These are phyloP conservation scores for Trilocha varians DNA, from an alignment of 2,888 invertebrate genomes.

Conservation along the genomic window DNA sequence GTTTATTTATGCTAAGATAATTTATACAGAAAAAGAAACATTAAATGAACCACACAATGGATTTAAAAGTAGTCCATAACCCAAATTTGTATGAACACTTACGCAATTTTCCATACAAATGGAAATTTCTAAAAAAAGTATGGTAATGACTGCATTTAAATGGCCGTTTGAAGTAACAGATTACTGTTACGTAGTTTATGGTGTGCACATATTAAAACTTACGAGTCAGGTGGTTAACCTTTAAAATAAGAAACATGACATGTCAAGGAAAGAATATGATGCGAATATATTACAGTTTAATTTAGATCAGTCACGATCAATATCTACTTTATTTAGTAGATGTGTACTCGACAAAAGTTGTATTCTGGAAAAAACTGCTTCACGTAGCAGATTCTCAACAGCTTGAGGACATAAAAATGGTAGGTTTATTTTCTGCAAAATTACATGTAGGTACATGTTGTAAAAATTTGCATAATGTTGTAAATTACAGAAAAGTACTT, in stretches of 20 bases:
- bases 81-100: background rate
- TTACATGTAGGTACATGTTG: too few relatives aligned
- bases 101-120: background rate
- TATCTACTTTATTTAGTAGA: background rate
- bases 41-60: background rate
- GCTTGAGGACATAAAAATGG: too few relatives aligned
- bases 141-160: background rate
- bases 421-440: too few relatives aligned
- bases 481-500: too few relatives aligned
- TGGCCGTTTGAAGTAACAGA: background rate
- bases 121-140: conserved; percentile 1
- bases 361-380: too few relatives aligned
- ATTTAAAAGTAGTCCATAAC: background rate
- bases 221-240: conserved; percentile 10
- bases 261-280: conserved; percentile 1
- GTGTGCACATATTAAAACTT: background rate
- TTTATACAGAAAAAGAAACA: background rate
- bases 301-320: background rate
- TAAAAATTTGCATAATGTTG: too few relatives aligned
- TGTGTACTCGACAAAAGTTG: too few relatives aligned
- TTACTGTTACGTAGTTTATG: background rate
- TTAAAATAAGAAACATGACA: conserved; percentile 2
- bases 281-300: background rate
- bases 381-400: too few relatives aligned
- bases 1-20: too few relatives aligned